Evolutionary conservation across 2,797 vertebrate species (phyloP).

Genomic region (Malacoctenus gilli): DNA sequence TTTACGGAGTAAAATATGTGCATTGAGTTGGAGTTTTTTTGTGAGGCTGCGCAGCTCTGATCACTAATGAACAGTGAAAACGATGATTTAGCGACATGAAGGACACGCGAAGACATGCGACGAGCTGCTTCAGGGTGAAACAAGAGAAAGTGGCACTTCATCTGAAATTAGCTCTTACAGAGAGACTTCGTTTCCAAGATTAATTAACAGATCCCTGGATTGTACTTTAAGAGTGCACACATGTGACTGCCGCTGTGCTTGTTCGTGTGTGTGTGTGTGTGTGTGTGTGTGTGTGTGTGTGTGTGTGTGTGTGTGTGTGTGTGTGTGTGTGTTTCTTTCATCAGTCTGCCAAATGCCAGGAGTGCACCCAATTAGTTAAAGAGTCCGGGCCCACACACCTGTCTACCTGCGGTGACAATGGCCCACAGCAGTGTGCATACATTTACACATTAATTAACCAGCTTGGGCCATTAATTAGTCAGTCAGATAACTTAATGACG

Average conservation of each 20-base stretch:
- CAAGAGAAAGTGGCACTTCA: conserved; percentile 57
- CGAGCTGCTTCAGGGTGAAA: conserved; percentile 44
- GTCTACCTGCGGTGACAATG: conserved; percentile 71
- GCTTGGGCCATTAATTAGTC: conserved; percentile 64
- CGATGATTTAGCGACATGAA: conserved; percentile 24
- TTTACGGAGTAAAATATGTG: conserved; percentile 30
- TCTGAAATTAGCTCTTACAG: conserved; percentile 55
- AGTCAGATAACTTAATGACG: conserved; percentile 61
- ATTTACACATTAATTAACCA: conserved; percentile 75
- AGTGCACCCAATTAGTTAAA: conserved; percentile 74
- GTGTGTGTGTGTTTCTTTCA: conserved; percentile 28
- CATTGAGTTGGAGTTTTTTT: conserved; percentile 1
- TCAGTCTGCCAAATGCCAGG: conserved; percentile 66
- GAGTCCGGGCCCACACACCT: conserved; percentile 69
- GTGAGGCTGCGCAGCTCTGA: conserved; percentile 13
- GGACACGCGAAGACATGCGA: conserved; percentile 15
- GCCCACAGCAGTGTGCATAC: conserved; percentile 61
- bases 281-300: conserved; percentile 7
- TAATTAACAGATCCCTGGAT: conserved; percentile 75
- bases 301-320: conserved; percentile 10
- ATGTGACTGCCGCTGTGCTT: conserved; percentile 8
- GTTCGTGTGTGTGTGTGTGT: conserved; percentile 5
- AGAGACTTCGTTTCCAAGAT: conserved; percentile 69
- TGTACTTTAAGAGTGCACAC: conserved; percentile 50
- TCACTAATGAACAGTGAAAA: too few species aligned